A percentile compares a stretch with the other conserved stretches of the same genome.
Conservation (phyloP, 1,140 invertebrate genomes). For the Triops cancriformis region DNA sequence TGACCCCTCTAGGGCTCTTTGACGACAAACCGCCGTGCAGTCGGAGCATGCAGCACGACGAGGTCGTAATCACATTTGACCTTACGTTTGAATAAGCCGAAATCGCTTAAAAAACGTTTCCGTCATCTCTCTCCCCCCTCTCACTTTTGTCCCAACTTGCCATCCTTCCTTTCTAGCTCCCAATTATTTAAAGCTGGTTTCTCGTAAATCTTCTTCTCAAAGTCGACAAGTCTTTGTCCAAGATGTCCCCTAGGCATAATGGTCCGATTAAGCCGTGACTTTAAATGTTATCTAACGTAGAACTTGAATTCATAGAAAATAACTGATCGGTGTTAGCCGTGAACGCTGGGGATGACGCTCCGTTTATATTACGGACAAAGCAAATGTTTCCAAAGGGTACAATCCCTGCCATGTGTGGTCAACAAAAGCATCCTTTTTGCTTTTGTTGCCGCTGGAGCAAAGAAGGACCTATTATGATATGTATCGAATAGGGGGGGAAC, state of each 20-base stretch:
- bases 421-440: not conserved
- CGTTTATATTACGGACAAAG: not conserved
- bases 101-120: slow-evolving; percentile 6
- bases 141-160: not conserved
- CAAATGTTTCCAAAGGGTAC: not conserved
- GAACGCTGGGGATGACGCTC: not conserved
- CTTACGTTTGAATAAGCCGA: slow-evolving; percentile 13
- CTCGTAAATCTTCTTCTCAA: not conserved
- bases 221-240: not conserved
- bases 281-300: not conserved
- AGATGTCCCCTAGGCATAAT: not conserved
- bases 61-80: slow-evolving; percentile 13
- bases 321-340: not conserved
- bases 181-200: not conserved
- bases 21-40: not conserved
- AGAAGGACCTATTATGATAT: not conserved
- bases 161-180: not conserved
- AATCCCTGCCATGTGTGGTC: slow-evolving; percentile 12
- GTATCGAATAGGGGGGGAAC: not conserved
- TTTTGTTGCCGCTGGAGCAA: not conserved
- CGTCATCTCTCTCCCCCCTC: not conserved
- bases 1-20: not conserved
- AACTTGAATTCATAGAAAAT: not conserved
- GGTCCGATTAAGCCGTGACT: not conserved
- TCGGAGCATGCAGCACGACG: not conserved